Evolutionary conservation across 1,140 invertebrate species (phyloP), one percentile per base, ranked within the genome.

Genomic region (Drosophila funebris): DNA sequence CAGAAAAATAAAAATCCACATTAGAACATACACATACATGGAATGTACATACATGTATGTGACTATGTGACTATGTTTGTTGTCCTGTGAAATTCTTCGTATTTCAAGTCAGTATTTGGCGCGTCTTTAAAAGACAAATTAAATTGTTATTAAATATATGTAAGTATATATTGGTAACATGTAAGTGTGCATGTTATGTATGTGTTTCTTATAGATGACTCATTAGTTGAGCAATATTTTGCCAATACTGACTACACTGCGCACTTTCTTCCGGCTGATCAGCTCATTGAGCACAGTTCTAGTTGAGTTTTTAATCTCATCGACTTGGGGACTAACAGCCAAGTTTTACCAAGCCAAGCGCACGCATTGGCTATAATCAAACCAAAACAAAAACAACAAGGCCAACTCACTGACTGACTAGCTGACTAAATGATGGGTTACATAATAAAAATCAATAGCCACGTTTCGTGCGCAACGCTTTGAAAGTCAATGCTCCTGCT

Each of bases 261-360:
- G 78, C 67, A 82, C 74, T 88, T 76, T 69, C 69, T 85, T 88
- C 83, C 82, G 64, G 78, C 67, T 85, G 82, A 85, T 82, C 82
- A 82, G 82, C 83, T 85, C 82, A 85, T 85, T 85, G 78, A 44
- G 75, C 82, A 88, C 66, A 58, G 13, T 20, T 58, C 57, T 57
- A 74, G 67, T 67, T 63, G 29, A 43, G 57, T 27, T 62, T 68
- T 54, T 44, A 58, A 58, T 72, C 44, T 67, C 52, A 37, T 72
- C 53, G 53, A 52, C 50, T 62, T 62, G 3, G 57, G 6, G 3
- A 13, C 13, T 43, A 22, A 16, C 33, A 14, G 5, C 50, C 50
- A 48, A 63, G 13, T 46, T 24, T 29, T 77, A 43, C 13, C 43
- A 62, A 75, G 27, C 58, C 29, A 75, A 66, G 61, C 44, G 66